Percentiles rank a stretch among this genome's conserved stretches.
phyloP scores from a whole-genome alignment of 2,888 invertebrate genomes.

The Beris morrisii region DNA sequence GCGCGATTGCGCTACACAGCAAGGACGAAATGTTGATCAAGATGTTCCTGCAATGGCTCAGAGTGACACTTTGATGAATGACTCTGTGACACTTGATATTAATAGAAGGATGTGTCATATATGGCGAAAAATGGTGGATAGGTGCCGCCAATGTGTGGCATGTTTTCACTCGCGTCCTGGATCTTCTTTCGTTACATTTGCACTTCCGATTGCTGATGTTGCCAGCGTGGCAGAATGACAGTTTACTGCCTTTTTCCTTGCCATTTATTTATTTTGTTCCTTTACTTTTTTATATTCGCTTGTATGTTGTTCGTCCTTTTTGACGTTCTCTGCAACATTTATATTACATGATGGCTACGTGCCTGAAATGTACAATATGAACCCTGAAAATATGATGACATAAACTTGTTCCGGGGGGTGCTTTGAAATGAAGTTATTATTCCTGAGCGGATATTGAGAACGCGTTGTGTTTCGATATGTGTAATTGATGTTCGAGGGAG shows the following conservation, averaged over 20 bases:
- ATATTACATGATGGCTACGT: slow-evolving; percentile 33
- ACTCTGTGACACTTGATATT: slow-evolving; percentile 18
- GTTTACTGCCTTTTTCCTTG: too few relatives aligned
- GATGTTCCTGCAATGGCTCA: slow-evolving; percentile 5
- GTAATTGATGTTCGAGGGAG: slow-evolving; percentile 21
- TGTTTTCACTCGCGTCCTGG: background rate
- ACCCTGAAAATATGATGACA: slow-evolving; percentile 30
- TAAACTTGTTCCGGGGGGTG: slow-evolving; percentile 26
- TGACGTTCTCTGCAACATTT: slow-evolving; percentile 27
- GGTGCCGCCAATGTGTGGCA: too few relatives aligned
- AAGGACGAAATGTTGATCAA: slow-evolving; percentile 12
- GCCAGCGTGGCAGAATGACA: too few relatives aligned
- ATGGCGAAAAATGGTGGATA: background rate
- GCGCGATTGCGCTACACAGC: background rate
- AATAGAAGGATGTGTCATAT: slow-evolving; percentile 11
- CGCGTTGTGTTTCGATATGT: background rate
- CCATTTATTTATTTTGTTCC: too few relatives aligned
- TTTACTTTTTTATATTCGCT: too few relatives aligned
- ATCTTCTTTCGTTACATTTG: background rate
- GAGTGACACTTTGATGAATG: slow-evolving; percentile 29
- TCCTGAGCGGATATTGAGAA: slow-evolving; percentile 19
- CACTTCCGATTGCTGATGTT: too few relatives aligned
- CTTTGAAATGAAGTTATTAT: slow-evolving; percentile 29
- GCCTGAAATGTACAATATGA: slow-evolving; percentile 28
- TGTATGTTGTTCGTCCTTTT: slow-evolving; percentile 2